These are phyloP conservation scores for Rosalia funebris DNA, from an alignment of 2,888 invertebrate species.

Conservation along the genomic window DNA sequence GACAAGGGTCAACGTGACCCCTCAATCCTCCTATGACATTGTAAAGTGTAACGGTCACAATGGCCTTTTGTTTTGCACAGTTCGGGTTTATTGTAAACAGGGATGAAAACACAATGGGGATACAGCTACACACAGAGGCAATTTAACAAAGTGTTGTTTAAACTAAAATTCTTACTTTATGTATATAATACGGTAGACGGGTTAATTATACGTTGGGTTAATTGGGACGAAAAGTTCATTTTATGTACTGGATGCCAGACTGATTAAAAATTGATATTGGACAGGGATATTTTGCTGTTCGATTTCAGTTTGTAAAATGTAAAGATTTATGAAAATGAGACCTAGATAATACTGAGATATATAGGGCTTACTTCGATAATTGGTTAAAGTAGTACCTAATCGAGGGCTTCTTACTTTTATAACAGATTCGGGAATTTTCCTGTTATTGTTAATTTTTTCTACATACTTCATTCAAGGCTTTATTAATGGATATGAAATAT, in stretches of 20 bases:
- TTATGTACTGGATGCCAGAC: neutral
- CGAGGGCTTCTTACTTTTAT: too few species aligned
- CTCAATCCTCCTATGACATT: conserved; percentile 54
- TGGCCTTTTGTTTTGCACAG: conserved; percentile 58
- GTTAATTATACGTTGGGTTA: conserved; percentile 15
- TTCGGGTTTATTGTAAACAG: conserved; percentile 59
- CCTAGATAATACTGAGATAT: too few species aligned
- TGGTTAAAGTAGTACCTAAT: too few species aligned
- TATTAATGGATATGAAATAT: too few species aligned
- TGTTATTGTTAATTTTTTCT: too few species aligned
- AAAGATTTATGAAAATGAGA: too few species aligned
- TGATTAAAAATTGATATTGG: neutral
- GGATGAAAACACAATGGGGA: conserved; percentile 53
- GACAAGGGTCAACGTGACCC: conserved; percentile 55
- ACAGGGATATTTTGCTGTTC: too few species aligned
- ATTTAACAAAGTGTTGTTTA: conserved; percentile 44
- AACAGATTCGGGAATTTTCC: too few species aligned
- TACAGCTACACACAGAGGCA: conserved; percentile 51
- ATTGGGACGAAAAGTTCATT: conserved; percentile 8
- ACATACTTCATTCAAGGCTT: too few species aligned
- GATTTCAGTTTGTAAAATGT: too few species aligned
- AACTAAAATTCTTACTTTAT: conserved; percentile 34
- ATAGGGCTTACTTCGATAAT: too few species aligned
- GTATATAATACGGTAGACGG: conserved; percentile 10
- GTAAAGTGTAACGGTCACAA: conserved; percentile 62